phyloP scores from a whole-genome alignment of 2,113 vertebrate genomes.

The Microcebus murinus region DNA sequence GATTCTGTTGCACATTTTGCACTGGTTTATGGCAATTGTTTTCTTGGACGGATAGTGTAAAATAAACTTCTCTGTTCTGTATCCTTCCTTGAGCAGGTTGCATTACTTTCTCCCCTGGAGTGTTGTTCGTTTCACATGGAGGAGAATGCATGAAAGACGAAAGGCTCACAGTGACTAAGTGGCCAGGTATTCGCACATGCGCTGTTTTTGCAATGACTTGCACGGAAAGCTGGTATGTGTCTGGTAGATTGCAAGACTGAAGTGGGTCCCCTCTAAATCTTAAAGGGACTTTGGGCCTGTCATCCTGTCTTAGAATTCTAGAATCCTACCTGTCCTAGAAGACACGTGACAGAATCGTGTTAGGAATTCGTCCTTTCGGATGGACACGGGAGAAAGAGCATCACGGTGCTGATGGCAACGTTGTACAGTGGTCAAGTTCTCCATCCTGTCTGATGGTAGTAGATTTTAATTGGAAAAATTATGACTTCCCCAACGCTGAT shows the following conservation, averaged over 20 bases:
- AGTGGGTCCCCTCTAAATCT: not conserved
- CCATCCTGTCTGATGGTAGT: not conserved
- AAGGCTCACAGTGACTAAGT: not conserved
- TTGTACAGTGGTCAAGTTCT: not conserved
- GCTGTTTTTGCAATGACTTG: not conserved
- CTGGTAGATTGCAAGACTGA: constrained; percentile 14
- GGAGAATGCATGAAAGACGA: not conserved
- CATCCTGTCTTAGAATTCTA: not conserved
- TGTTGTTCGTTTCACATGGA: not conserved
- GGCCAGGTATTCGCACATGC: not conserved
- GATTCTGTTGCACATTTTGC: constrained; percentile 82
- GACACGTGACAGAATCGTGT: not conserved
- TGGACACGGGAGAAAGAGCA: not conserved
- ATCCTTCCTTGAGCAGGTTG: constrained; percentile 65
- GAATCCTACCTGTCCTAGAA: not conserved
- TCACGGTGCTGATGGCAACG: not conserved
- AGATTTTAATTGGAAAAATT: not conserved
- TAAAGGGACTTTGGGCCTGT: not conserved
- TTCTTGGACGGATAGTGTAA: constrained; percentile 75
- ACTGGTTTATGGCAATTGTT: constrained; percentile 77
- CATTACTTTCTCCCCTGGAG: constrained; percentile 58
- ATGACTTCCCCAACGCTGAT: not conserved
- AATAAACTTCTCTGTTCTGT: constrained; percentile 68
- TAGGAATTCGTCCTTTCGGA: not conserved
- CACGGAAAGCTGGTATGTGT: not conserved